Evolutionary conservation across 2,797 vertebrate genomes (phyloP).

Genomic region (Gallinago stenura): DNA sequence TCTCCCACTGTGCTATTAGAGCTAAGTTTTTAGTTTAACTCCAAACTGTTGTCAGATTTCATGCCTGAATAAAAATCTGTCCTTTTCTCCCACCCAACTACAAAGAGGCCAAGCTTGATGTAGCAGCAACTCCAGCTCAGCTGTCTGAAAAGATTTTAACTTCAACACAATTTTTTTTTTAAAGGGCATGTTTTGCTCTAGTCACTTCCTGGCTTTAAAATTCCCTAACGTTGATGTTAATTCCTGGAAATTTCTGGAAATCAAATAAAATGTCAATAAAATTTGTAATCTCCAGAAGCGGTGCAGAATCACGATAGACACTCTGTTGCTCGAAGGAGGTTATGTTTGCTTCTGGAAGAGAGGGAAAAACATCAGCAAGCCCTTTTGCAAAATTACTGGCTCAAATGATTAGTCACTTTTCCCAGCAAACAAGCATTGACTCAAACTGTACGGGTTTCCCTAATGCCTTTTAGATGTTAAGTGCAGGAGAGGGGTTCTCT

Average conservation of each 20-base stretch:
- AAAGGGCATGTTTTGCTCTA: neutral
- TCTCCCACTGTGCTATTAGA: neutral
- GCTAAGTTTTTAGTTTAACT: neutral
- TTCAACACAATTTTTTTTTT: neutral
- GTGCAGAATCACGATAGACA: neutral
- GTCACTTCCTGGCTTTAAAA: neutral
- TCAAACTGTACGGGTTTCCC: neutral
- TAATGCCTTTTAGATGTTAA: neutral
- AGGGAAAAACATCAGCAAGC: neutral
- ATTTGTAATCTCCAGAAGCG: neutral
- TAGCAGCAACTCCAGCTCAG: neutral
- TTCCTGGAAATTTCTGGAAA: neutral
- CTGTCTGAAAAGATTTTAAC: neutral
- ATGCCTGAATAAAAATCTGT: neutral
- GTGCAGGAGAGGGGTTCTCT: neutral
- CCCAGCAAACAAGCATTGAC: neutral
- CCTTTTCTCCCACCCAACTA: neutral
- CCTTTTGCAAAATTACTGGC: neutral
- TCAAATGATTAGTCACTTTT: neutral
- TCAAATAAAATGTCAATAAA: neutral
- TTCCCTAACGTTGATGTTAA: neutral
- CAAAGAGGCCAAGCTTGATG: neutral
- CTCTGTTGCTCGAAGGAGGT: neutral
- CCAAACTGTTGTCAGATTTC: neutral
- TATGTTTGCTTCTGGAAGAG: neutral